Percentiles rank a stretch among this genome's conserved stretches.
phyloP scores from a whole-genome alignment of 2,797 vertebrate genomes.

The Cirrhinus molitorella region DNA sequence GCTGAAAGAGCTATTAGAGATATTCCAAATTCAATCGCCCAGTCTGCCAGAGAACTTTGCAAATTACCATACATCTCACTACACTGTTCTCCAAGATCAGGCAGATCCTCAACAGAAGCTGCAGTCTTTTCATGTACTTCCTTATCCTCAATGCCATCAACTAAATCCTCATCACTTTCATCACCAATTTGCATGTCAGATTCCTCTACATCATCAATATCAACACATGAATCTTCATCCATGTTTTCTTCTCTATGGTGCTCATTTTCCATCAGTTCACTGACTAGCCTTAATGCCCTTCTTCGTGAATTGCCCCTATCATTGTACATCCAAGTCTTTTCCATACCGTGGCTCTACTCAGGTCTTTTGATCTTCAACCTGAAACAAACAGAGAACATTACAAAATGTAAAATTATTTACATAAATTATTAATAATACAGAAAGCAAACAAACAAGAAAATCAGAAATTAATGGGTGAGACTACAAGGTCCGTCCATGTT shows the following conservation, averaged over 20 bases:
- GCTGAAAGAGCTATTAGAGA: neutral
- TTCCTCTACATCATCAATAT: neutral
- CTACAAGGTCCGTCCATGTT: neutral
- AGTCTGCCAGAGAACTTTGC: neutral
- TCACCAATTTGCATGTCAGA: conserved; percentile 4
- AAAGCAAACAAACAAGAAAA: too few species aligned
- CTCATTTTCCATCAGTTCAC: neutral
- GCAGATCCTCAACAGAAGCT: conserved; percentile 9
- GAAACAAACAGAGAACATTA: conserved; percentile 3
- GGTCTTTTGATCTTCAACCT: neutral
- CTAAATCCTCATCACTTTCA: conserved; percentile 4
- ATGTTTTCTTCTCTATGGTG: neutral
- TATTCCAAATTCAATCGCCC: neutral
- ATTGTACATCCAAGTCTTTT: conserved; percentile 17
- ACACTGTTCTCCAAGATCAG: conserved; percentile 9
- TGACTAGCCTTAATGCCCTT: neutral
- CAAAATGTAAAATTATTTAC: neutral
- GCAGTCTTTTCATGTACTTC: conserved; percentile 3
- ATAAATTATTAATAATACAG: conserved; percentile 1
- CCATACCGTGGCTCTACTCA: neutral
- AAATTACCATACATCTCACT: neutral
- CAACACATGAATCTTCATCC: neutral
- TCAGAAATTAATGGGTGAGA: neutral
- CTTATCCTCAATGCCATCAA: conserved; percentile 1
- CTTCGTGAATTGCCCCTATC: conserved; percentile 1